A percentile compares a stretch with the other conserved stretches of the same genome.
phyloP scores from a whole-genome alignment of 2,888 invertebrate species.

The Romanomermis culicivorax region DNA sequence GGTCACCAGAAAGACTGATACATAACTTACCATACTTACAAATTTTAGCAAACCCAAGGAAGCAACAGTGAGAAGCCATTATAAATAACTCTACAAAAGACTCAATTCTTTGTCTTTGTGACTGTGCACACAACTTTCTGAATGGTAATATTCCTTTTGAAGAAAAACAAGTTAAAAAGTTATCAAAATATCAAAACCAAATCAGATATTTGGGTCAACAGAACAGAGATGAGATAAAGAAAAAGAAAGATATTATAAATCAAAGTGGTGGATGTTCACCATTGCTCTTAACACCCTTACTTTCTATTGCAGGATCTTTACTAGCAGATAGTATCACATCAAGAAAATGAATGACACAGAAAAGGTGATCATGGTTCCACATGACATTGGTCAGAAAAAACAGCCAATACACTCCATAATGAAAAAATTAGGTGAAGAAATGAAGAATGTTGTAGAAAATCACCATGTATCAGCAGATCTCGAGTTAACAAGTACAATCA shows the following conservation, averaged over 20 bases:
- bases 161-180: not conserved
- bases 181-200: not conserved
- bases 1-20: not conserved
- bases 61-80: not conserved
- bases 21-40: not conserved
- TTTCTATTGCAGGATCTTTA: not conserved
- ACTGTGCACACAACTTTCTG: not conserved
- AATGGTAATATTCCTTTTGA: not conserved
- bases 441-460: not conserved
- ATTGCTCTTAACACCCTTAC: not conserved
- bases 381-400: not conserved
- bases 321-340: not conserved
- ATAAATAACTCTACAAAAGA: not conserved
- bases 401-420: not conserved
- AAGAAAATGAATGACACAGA: not conserved
- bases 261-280: not conserved
- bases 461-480: not conserved
- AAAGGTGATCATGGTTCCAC: not conserved
- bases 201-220: not conserved
- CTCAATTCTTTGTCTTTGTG: not conserved
- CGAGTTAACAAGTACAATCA: not conserved
- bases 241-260: not conserved
- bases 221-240: not conserved
- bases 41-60: not conserved
- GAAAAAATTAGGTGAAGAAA: not conserved